Percentiles rank a stretch among this genome's conserved stretches.
Conservation (phyloP, 2,797 vertebrate genomes). For the Nannoperca obscura region DNA sequence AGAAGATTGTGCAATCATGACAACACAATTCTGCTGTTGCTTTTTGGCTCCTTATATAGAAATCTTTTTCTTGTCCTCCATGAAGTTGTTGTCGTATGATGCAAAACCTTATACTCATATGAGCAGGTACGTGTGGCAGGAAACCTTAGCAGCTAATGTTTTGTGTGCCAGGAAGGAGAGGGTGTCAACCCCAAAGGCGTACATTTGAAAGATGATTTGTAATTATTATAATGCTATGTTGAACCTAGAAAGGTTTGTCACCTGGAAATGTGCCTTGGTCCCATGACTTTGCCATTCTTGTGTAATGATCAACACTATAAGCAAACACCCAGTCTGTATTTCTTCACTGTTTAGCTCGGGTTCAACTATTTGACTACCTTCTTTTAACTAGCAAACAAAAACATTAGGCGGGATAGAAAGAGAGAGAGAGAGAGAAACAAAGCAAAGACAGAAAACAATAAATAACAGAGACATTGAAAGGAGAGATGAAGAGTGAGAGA, state of each 20-base stretch:
- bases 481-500: constrained; percentile 4
- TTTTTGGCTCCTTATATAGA: constrained; percentile 79
- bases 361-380: constrained; percentile 38
- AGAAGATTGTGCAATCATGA: constrained; percentile 79
- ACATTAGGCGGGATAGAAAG: constrained; percentile 12
- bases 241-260: constrained; percentile 23
- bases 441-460: neutral
- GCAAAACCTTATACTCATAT: constrained; percentile 9
- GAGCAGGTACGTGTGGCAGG: constrained; percentile 40
- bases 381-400: constrained; percentile 32
- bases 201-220: constrained; percentile 52
- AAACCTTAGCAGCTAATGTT: constrained; percentile 37
- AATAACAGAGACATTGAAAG: constrained; percentile 22
- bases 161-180: constrained; percentile 41
- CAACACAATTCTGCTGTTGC: constrained; percentile 60
- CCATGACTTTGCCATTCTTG: constrained; percentile 31
- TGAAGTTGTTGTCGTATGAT: constrained; percentile 36
- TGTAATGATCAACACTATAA: constrained; percentile 31
- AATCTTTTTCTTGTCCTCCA: constrained; percentile 58
- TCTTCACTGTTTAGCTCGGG: constrained; percentile 26
- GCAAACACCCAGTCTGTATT: constrained; percentile 11
- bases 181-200: constrained; percentile 24
- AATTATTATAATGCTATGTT: constrained; percentile 11
- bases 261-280: constrained; percentile 22
- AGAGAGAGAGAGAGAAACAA: neutral